Conservation (phyloP, 2,888 invertebrate genomes). For the Candidula unifasciata region DNA sequence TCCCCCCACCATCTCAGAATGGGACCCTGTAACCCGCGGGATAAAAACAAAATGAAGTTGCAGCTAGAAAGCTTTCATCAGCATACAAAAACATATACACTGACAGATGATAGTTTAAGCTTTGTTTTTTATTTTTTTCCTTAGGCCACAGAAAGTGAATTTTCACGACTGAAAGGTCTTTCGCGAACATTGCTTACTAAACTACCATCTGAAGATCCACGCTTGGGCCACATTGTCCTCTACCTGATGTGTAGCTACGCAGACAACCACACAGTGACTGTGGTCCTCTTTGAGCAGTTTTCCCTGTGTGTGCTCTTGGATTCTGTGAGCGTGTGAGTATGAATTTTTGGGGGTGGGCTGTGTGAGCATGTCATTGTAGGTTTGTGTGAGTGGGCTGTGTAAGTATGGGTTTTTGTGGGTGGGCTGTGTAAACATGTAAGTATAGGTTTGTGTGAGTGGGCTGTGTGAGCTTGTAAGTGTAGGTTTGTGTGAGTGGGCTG, state of each 20-base stretch:
- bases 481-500: too few species aligned
- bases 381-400: not conserved
- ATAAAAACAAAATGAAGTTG: too few species aligned
- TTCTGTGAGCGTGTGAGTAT: conserved; percentile 53
- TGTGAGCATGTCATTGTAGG: not conserved
- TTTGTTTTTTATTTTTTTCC: conserved; percentile 25
- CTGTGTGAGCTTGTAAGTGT: too few species aligned
- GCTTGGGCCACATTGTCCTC: conserved; percentile 72
- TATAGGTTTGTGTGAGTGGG: too few species aligned
- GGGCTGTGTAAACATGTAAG: too few species aligned
- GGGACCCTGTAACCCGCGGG: too few species aligned
- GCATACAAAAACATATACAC: too few species aligned
- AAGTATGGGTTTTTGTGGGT: too few species aligned
- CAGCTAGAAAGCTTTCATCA: too few species aligned
- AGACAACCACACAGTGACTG: conserved; percentile 55
- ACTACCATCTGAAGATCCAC: conserved; percentile 68
- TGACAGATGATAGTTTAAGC: too few species aligned
- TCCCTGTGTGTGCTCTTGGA: conserved; percentile 65
- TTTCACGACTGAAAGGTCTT: conserved; percentile 59
- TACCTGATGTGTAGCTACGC: conserved; percentile 67
- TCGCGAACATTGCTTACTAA: conserved; percentile 52
- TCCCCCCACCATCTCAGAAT: too few species aligned
- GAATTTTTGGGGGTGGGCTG: not conserved
- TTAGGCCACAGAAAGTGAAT: conserved; percentile 66
- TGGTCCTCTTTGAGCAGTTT: conserved; percentile 74